These are phyloP conservation scores for rabbit (Oryctolagus cuniculus) DNA, from an alignment of 2,113 vertebrate genomes.

Conservation along the genomic window mOryCun1.1 NC_091453.1:49470001-49470500, in stretches of 20 bases:
- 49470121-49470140: not conserved
- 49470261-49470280: not conserved
- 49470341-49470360: not conserved
- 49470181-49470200: not conserved
- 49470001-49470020: not conserved
- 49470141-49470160: slow-evolving; percentile 40
- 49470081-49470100: not conserved
- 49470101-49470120: not conserved
- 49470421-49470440: slow-evolving; percentile 8
- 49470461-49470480: not conserved
- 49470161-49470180: not conserved
- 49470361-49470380: slow-evolving; percentile 20
- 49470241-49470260: not conserved
- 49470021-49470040: slow-evolving; percentile 36
- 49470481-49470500: slow-evolving; percentile 35
- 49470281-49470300: not conserved
- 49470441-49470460: not conserved
- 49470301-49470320: not conserved
- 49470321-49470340: not conserved
- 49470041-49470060: not conserved
- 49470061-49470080: not conserved
- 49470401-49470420: not conserved
- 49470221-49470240: not conserved
- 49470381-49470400: not conserved
- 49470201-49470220: not conserved